A percentile compares a stretch with the other conserved stretches of the same genome.
Conservation (phyloP, 2,113 vertebrate genomes). For the Vanacampus margaritifer region DNA sequence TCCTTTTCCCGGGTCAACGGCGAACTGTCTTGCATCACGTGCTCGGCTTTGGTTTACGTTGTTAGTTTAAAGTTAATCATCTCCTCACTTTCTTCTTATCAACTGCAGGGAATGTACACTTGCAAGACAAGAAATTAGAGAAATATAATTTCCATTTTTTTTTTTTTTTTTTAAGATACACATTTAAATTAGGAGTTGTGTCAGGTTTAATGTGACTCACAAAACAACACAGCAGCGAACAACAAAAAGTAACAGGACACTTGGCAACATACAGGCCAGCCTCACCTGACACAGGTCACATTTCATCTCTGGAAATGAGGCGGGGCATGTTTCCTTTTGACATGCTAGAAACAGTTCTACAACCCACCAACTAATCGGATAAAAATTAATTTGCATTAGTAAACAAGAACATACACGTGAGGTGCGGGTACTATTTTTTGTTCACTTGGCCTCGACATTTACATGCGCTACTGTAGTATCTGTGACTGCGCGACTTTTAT, state of each 20-base stretch:
- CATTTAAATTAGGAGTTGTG: no score
- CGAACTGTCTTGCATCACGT: neutral
- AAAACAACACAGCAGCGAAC: neutral
- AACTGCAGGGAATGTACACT: neutral
- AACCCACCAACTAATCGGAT: no score
- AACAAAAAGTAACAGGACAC: constrained; percentile 51
- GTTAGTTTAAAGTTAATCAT: constrained; percentile 1
- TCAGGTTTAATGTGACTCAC: neutral
- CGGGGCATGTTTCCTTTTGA: neutral
- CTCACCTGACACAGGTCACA: neutral
- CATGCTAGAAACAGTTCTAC: no score
- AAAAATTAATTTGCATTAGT: no score
- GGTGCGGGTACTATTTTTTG: no score
- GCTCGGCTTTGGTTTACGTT: neutral
- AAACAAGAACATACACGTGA: no score
- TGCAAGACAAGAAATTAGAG: neutral
- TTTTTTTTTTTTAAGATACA: no score
- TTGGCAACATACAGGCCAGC: constrained; percentile 23
- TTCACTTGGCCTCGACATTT: no score
- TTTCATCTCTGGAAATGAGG: constrained; percentile 7
- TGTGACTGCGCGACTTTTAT: no score
- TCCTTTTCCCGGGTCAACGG: neutral
- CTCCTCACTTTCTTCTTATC: neutral
- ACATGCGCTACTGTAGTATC: no score
- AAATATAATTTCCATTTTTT: neutral